A percentile compares a stretch with the other conserved stretches of the same genome.
Conservation (phyloP, 2,888 invertebrate species). For the Dryomyza anilis region DNA sequence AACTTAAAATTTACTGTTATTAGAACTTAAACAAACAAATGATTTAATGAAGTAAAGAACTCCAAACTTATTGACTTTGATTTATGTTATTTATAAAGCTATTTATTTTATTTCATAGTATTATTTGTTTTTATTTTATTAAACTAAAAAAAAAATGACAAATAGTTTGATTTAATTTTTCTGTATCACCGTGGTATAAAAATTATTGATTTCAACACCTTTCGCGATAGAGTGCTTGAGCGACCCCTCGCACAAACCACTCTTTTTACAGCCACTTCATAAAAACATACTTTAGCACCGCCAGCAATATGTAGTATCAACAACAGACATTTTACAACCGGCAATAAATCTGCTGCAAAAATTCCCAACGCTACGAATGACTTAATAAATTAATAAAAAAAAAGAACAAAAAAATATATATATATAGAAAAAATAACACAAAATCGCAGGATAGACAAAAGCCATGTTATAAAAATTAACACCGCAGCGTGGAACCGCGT, state of each 20-base stretch:
- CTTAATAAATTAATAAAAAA: constrained; percentile 16
- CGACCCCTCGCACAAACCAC: not conserved
- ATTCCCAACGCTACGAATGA: constrained; percentile 15
- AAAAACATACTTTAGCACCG: not conserved
- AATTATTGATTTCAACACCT: constrained; percentile 11
- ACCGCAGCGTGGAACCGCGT: not conserved
- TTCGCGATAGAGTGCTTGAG: not conserved
- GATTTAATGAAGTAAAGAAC: no score
- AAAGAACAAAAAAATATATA: constrained; percentile 1
- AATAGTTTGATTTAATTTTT: no score
- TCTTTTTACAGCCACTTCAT: not conserved
- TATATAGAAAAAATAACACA: not conserved
- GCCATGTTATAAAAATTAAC: not conserved
- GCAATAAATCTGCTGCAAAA: constrained; percentile 23
- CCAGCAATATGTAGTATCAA: not conserved
- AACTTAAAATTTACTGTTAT: no score
- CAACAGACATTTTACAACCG: constrained; percentile 13
- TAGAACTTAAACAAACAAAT: no score
- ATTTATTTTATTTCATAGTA: no score
- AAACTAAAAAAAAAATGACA: no score
- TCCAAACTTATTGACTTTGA: no score
- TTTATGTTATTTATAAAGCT: no score
- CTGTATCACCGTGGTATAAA: no score
- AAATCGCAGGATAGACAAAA: no score
- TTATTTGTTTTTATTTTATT: no score